Evolutionary conservation across 2,888 invertebrate genomes (phyloP).

Genomic region (Yponomeuta sedellus): DNA sequence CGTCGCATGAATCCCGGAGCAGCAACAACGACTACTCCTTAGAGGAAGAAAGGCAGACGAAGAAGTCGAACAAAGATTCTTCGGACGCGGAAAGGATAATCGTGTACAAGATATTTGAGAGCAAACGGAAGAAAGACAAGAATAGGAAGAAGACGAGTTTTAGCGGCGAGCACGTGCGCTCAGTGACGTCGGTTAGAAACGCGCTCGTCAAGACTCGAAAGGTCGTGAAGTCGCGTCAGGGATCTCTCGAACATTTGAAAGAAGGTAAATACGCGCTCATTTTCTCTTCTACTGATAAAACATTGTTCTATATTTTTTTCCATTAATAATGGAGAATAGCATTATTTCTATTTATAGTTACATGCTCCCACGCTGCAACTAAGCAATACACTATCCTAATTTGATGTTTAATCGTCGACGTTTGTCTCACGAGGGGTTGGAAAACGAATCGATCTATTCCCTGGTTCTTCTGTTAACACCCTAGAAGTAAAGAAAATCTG

Average conservation of each 20-base stretch:
- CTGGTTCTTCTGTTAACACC: too few relatives aligned
- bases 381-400: too few relatives aligned
- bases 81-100: conserved; percentile 59
- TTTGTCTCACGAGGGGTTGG: too few relatives aligned
- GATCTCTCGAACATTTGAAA: conserved; percentile 28
- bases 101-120: conserved; percentile 58
- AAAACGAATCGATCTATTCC: too few relatives aligned
- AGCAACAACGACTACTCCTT: conserved; percentile 32
- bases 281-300: too few relatives aligned
- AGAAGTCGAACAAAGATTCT: conserved; percentile 22
- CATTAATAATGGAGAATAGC: too few relatives aligned
- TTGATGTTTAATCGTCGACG: too few relatives aligned
- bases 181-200: background rate
- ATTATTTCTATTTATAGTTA: too few relatives aligned
- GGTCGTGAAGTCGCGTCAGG: background rate
- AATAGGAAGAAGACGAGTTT: background rate
- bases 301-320: too few relatives aligned
- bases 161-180: background rate
- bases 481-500: too few relatives aligned
- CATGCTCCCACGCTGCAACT: too few relatives aligned
- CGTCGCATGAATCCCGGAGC: conserved; percentile 23
- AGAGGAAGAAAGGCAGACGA: conserved; percentile 28
- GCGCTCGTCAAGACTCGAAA: background rate
- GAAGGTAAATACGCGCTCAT: conserved; percentile 37
- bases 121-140: conserved; percentile 28